Evolutionary conservation across 1,140 invertebrate species (phyloP), one percentile per base, ranked within the genome.

Genomic region (Trachymyrmex cornetzi): DNA sequence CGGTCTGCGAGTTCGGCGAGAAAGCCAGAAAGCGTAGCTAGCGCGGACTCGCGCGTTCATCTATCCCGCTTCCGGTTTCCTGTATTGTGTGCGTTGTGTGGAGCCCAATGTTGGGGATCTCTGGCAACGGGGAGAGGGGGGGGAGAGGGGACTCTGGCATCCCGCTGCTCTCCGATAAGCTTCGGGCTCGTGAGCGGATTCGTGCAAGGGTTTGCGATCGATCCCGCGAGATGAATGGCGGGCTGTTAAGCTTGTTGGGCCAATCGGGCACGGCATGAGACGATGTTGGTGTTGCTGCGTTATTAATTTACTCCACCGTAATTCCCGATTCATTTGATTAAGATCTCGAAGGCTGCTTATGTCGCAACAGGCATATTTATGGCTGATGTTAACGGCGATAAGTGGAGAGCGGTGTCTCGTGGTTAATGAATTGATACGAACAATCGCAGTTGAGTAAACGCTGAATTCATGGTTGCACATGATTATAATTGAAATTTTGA

Each of bases 11-110:
- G 24, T 44, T 66, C 61, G 24, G 71, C 53, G 27, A 24, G 72
- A 71, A 87, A 85, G 69, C 66, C n/a, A 67, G 72, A 53, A 57
- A 74, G 69, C 48, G 24, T 77, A 55, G 38, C 69, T 64, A 66
- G 63, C 64, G 77, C 22, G 38, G 77, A 80, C 30, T 82, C 86
- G 88, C 3, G 30, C 82, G 87, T 89, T 91, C 89, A 89, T 90
- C 89, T 88, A 88, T 91, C 81, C 84, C 75, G 72, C 86, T 89
- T 84, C 90, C 84, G 74, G 85, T 91, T 89, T 89, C 74, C 86
- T 59, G 77, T 80, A 75, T 77, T 79, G 19, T 14, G 77, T 64
- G 11, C 50, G 63, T 66, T 30, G 24, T 30, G 55, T 75, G 44
- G 38, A 12, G 38, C 30, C 75, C 69, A 1, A 44, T 44, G 30